A percentile compares a stretch with the other conserved stretches of the same genome.
These are phyloP conservation scores for Cryptomyrus ogoouensis DNA, from an alignment of 2,113 vertebrate species.

Conservation along the genomic window DNA sequence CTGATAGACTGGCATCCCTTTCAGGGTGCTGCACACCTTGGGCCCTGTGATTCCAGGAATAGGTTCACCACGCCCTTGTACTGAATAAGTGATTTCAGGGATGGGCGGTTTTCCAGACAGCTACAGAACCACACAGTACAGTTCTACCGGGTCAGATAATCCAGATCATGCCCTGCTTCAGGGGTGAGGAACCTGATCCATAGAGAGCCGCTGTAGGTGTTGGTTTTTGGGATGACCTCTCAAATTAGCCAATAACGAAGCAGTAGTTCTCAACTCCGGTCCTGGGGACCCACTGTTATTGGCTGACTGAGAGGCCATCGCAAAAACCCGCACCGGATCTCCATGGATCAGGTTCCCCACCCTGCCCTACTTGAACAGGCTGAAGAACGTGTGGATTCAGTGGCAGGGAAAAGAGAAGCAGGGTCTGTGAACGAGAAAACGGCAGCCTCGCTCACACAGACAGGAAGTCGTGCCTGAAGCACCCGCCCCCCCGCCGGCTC, in stretches of 20 bases:
- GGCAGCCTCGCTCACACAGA: not conserved
- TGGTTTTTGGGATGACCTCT: too few species aligned
- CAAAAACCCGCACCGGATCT: too few species aligned
- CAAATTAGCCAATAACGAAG: too few species aligned
- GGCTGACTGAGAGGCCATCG: too few species aligned
- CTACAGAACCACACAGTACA: not conserved
- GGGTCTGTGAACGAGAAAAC: not conserved
- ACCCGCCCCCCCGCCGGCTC: not conserved
- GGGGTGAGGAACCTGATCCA: too few species aligned
- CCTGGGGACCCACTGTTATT: too few species aligned
- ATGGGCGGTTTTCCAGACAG: not conserved
- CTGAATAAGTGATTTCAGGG: not conserved
- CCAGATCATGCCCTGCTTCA: not conserved
- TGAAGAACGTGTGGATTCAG: not conserved
- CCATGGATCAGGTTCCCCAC: too few species aligned
- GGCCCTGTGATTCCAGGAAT: not conserved
- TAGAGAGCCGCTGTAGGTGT: too few species aligned
- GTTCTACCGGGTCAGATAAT: not conserved
- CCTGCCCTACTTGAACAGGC: not conserved
- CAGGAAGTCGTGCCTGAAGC: slow-evolving; percentile 16
- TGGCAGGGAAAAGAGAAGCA: not conserved
- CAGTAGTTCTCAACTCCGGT: too few species aligned
- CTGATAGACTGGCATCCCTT: not conserved
- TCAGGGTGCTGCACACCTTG: not conserved
- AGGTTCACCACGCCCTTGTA: not conserved